Percentiles rank a stretch among this genome's conserved stretches.
phyloP scores from a whole-genome alignment of 2,888 invertebrate species.

The Macrophya annulata region DNA sequence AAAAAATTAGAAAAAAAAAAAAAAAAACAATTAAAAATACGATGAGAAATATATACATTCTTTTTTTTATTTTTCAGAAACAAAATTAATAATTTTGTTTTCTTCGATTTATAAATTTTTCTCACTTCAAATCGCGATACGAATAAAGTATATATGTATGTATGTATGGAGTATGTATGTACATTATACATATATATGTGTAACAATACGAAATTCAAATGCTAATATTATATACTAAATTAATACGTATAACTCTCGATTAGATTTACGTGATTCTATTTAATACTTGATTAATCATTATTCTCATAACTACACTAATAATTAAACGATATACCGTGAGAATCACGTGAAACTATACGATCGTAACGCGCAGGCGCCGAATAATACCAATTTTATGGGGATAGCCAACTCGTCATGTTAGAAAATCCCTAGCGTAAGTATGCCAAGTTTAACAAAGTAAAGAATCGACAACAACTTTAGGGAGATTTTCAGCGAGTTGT shows the following conservation, averaged over 20 bases:
- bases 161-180: not conserved
- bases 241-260: not conserved
- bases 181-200: not conserved
- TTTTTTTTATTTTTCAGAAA: too few species aligned
- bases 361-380: too few species aligned
- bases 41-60: too few species aligned
- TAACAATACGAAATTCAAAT: conserved; percentile 26
- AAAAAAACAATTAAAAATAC: too few species aligned
- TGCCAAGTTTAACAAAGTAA: too few species aligned
- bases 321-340: conserved; percentile 42
- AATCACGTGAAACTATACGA: too few species aligned
- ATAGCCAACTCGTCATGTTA: too few species aligned
- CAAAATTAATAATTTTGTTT: not conserved
- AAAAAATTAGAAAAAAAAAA: not conserved
- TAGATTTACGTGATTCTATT: conserved; percentile 15
- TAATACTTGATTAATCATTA: conserved; percentile 33
- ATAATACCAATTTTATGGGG: too few species aligned
- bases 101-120: not conserved
- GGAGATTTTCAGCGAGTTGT: too few species aligned
- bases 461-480: too few species aligned
- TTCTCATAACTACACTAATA: conserved; percentile 44
- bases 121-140: conserved; percentile 12
- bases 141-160: not conserved
- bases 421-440: too few species aligned
- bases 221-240: conserved; percentile 23